phyloP scores from a whole-genome alignment of 2,888 invertebrate species.

The Anticlea derivata region DNA sequence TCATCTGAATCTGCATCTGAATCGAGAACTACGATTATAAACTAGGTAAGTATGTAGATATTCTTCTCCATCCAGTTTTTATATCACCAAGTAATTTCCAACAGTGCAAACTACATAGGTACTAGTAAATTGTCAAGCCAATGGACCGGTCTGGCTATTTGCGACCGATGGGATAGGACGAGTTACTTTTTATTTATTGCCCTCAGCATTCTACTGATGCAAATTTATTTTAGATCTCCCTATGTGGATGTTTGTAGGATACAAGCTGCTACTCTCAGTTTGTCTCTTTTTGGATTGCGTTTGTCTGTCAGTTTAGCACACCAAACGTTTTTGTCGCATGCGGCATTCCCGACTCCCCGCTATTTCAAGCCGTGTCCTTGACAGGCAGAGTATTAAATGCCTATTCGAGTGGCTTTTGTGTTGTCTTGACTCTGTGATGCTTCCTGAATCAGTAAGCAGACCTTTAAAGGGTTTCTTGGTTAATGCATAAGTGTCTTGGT shows the following conservation, averaged over 20 bases:
- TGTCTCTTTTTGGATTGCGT: not conserved
- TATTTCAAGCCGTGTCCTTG: slow-evolving; percentile 30
- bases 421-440: slow-evolving; percentile 16
- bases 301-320: slow-evolving; percentile 1
- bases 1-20: too few species aligned
- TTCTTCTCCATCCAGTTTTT: not conserved
- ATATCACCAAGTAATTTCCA: not conserved
- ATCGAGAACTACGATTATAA: too few species aligned
- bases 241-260: not conserved
- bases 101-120: not conserved
- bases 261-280: not conserved
- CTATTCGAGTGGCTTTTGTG: slow-evolving; percentile 12
- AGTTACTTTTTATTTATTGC: slow-evolving; percentile 25
- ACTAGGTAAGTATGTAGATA: not conserved
- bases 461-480: not conserved
- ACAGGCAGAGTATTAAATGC: slow-evolving; percentile 14
- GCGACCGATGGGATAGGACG: slow-evolving; percentile 23
- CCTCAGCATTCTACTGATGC: slow-evolving; percentile 20
- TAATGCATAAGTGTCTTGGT: not conserved
- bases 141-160: slow-evolving; percentile 33
- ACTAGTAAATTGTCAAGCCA: slow-evolving; percentile 7
- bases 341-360: slow-evolving; percentile 18
- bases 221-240: slow-evolving; percentile 14
- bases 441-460: slow-evolving; percentile 12
- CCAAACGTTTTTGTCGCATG: slow-evolving; percentile 26